Base-by-base conservation (phyloP, 2,888 invertebrate genomes). In the Meta bourneti region DNA sequence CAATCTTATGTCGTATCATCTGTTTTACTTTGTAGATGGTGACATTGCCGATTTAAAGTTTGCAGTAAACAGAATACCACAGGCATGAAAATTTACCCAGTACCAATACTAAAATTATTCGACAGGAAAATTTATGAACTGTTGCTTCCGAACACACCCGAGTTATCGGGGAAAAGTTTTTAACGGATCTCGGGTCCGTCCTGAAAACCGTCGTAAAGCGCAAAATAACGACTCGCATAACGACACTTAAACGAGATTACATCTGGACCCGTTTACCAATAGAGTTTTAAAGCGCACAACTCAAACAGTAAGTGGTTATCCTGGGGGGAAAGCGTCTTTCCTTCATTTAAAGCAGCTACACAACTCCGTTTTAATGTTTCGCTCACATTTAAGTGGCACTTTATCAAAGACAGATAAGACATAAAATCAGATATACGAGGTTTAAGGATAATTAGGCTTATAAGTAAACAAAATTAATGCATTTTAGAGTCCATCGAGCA, bases 281-380 rank as follows among this genome's bases (percentile, higher is more conserved):
- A 88, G 61, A 49, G 72, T 81, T 77, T 88, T 88, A 88, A 88
- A 88, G 61, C 54, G 16, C 54, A 20, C 61, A 88, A n/a, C 72
- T 87, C 79, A 72, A 87, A 87, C 87, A 72, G 80, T 88, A 81
- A 88, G 81, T 88, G 81, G 81, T 88, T 88, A 81, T 81, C 88
- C 69, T 54, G 16, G 69, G 81, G 74, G 81, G 20, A 9, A 19
- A n/a, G 13, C 8, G 19, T n/a, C 72, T 61, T 69, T 74, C 72
- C 51, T 88, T 88, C 61, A 61, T 81, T 88, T 88, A 81, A 80
- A 81, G 48, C 74, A 81, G 54, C 74, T 77, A 86, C 78, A 49
- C 61, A 54, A 48, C 54, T 48, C 61, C 20, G 48, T 80, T 87
- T 87, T 87, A 80, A 87, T 87, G 79, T 79, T 54, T 70, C 49